A percentile compares a stretch with the other conserved stretches of the same genome.
phyloP scores from a whole-genome alignment of 2,113 vertebrate species.

The Sterna hirundo region DNA sequence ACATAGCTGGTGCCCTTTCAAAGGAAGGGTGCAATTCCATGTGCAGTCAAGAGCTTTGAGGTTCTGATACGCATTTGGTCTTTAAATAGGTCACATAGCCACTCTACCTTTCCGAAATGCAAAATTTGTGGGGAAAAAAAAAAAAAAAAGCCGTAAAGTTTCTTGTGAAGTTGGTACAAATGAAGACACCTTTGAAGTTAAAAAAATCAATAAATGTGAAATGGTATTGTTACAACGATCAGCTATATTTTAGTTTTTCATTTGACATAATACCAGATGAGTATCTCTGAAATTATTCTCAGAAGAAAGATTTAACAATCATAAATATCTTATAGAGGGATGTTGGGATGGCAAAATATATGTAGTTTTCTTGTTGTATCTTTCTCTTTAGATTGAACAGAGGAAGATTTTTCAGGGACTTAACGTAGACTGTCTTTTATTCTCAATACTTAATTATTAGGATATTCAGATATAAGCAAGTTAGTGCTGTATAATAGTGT shows the following conservation, averaged over 20 bases:
- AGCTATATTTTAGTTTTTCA: not conserved
- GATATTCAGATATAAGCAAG: not conserved
- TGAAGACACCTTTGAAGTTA: not conserved
- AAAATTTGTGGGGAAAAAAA: not conserved
- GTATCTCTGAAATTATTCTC: not conserved
- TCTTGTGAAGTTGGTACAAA: not conserved
- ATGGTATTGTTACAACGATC: not conserved
- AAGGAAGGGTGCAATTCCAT: not conserved
- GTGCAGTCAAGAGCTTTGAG: not conserved
- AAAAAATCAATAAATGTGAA: not conserved
- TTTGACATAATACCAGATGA: not conserved
- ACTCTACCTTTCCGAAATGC: not conserved
- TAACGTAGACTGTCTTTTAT: not conserved
- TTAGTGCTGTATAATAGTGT: not conserved
- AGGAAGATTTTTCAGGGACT: not conserved
- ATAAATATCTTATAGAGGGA: not conserved
- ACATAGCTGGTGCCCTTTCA: not conserved
- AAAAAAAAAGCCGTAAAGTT: not conserved
- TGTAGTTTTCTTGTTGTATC: not conserved
- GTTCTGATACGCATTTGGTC: not conserved
- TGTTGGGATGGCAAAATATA: not conserved
- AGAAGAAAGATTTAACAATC: not conserved
- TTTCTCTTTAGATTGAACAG: not conserved
- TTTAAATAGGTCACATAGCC: not conserved
- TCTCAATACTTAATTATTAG: not conserved